Evolutionary conservation across 2,888 invertebrate species (phyloP), one percentile per base, ranked within the genome.

Genomic region (Drosophila algonquin): DNA sequence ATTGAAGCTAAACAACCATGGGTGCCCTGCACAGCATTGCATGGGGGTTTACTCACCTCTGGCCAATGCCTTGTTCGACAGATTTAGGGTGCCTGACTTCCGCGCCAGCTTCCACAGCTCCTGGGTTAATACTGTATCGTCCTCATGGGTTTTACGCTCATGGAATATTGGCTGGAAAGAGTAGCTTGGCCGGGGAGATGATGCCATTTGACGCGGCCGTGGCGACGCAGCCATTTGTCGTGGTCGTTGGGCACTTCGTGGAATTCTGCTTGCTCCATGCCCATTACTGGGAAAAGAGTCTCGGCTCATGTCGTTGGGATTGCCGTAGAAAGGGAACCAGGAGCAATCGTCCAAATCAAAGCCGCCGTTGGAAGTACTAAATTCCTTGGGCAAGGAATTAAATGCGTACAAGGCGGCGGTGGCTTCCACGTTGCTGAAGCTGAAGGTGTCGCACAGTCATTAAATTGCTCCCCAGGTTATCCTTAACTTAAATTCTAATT

Each of bases 101-200:
- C 97, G 94, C 4, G 97, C 97, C 76, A 95, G 94, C 92, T 97
- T 96, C 63, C 98, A 94, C 83, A 97, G 92, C 56, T 94, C 94
- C 63, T 94, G 93, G 35, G 96, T 94, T 73, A 97, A 91, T 90
- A 95, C 94, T 64, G 93, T 93, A 73, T 95, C 94, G 87, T 96
- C 95, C 76, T 95, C 95, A 2, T 48, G 14, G 1, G 1, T 60
- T 21, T 55, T 51, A 7, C 96, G 95, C 89, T 94, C 93, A 90
- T 96, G 95, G 92, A 96, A 96, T 57, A 96, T 91, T 3, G 95
- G 94, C 82, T 93, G 74, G 63, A 92, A 90, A 1, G 87, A 77
- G 9, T 81, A 77, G 61, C 81, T 89, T 18, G 86, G 79, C 16
- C 44, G 46, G 4, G 87, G 80, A 0, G 90, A 83, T 27, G 76